Base-by-base conservation (phyloP, 2,113 vertebrate genomes). In the Caretta caretta region DNA sequence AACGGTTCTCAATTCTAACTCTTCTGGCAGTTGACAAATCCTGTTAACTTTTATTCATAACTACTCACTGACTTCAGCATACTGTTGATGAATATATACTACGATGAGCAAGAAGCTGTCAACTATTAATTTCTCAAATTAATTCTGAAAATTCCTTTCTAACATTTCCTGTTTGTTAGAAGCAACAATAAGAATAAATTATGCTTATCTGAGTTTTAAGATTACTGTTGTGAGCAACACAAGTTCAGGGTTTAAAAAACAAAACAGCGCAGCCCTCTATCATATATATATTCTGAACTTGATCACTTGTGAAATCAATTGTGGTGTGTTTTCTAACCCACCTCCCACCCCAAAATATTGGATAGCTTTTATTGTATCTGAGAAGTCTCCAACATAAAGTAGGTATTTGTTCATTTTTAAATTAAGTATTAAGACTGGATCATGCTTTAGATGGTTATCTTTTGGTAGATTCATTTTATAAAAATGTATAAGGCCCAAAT, bases 321-420 rank as follows among this genome's bases (percentile, higher is more conserved):
- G 2, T 54, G 84, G 22, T 4, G 79, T 80, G 84, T 93, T 76
- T 48, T 90, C 51, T 29, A 87, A 72, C 3, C 11, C 13, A 29
- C 27, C 4, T 48, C 14, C 59, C 29, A 35, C 29, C 16, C 62
- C 24, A 76, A 46, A 48, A 1, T 6, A 81, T 25, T 29, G 83
- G 49, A 46, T 6, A 31, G 75, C 59, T 51, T 46, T 89, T n/a
- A 54, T 20, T 93, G 72, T 80, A 10, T 54, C 35, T 11, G 8
- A 88, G 59, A 92, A 81, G 7, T n/a, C 49, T 90, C 35, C 1
- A 1, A n/a, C 25, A 83, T 5, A 24, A 0, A 83, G 72, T 53
- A 86, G n/a, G 25, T 69, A 27, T 0, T 4, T 0, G 0, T 16
- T 57, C 2, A 2, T 53, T 19, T 24, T 56, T 56, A 22, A 50